A percentile compares a stretch with the other conserved stretches of the same genome.
These are phyloP conservation scores for Heterotilapia buettikoferi DNA, from an alignment of 2,113 vertebrate species.

Conservation along the genomic window DNA sequence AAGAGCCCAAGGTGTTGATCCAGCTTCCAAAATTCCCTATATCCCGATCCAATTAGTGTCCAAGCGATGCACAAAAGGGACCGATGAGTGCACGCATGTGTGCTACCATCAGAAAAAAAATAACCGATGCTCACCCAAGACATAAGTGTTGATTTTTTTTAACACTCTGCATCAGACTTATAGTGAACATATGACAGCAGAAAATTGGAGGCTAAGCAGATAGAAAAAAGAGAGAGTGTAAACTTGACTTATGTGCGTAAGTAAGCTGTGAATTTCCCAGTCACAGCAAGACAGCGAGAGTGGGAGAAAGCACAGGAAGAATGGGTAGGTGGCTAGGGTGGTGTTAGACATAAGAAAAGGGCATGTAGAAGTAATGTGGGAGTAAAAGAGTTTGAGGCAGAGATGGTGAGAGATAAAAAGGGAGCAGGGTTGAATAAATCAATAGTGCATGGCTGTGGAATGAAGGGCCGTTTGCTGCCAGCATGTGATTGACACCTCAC, in stretches of 20 bases:
- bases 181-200: slow-evolving; percentile 18
- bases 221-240: neutral
- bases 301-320: neutral
- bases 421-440: slow-evolving; percentile 52
- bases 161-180: neutral
- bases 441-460: slow-evolving; percentile 32
- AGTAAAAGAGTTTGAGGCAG: neutral
- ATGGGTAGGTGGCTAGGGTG: neutral
- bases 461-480: slow-evolving; percentile 4
- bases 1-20: neutral
- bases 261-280: neutral
- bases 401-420: slow-evolving; percentile 26
- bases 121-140: slow-evolving; percentile 12
- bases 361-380: neutral
- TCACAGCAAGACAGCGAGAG: neutral
- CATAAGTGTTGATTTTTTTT: slow-evolving; percentile 32
- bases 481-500: slow-evolving; percentile 59
- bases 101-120: neutral
- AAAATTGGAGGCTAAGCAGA: neutral
- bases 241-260: neutral
- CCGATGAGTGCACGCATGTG: neutral
- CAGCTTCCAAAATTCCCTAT: neutral
- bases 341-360: neutral
- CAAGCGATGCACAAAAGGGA: neutral
- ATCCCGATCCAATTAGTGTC: neutral